These are phyloP conservation scores for Apamea sordens DNA, from an alignment of 2,888 invertebrate species.

Conservation along the genomic window DNA sequence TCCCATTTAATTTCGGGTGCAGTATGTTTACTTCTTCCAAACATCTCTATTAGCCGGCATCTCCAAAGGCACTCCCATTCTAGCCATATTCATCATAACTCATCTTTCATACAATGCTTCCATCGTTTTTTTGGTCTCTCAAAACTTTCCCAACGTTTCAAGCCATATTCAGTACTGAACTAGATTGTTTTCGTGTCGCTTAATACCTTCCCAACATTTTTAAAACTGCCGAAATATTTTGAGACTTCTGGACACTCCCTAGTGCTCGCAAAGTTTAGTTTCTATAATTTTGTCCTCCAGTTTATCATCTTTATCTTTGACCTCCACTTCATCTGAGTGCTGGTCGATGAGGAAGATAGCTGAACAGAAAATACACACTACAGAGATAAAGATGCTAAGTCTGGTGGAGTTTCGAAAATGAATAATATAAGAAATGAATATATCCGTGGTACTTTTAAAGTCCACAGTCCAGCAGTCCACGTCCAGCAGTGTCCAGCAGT, in stretches of 20 bases:
- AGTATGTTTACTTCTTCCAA: neutral
- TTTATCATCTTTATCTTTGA: neutral
- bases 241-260: neutral
- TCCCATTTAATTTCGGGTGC: neutral
- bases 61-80: neutral
- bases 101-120: neutral
- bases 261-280: too few species aligned
- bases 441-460: neutral
- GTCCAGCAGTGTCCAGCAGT: too few species aligned
- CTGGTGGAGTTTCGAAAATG: neutral
- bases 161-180: neutral
- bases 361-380: neutral
- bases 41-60: neutral
- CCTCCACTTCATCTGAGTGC: neutral
- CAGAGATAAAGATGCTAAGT: neutral
- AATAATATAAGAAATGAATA: neutral
- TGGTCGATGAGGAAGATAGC: neutral
- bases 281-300: neutral
- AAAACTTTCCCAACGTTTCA: neutral
- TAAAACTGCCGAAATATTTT: neutral
- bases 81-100: neutral
- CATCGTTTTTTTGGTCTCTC: neutral
- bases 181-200: neutral
- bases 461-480: too few species aligned
- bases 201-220: neutral